phyloP scores from a whole-genome alignment of 2,797 vertebrate genomes.

The Hemitrygon akajei region DNA sequence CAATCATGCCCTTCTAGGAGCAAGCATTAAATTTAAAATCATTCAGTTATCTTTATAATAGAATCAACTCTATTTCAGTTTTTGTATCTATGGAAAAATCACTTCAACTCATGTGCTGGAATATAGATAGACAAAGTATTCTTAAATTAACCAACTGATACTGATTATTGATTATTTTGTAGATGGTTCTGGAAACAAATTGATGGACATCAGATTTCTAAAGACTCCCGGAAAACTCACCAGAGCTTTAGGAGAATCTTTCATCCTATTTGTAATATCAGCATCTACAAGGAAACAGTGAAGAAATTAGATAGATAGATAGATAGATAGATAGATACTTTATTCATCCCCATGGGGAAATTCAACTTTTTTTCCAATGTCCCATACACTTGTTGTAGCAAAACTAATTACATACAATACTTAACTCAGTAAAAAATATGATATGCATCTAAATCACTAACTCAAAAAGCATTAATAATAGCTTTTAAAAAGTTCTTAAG shows the following conservation, averaged over 20 bases:
- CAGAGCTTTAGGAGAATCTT: not conserved
- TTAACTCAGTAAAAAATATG: no score
- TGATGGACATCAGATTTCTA: not conserved
- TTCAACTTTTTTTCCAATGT: no score
- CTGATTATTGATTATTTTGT: not conserved
- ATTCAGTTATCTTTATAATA: not conserved
- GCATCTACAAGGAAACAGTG: not conserved
- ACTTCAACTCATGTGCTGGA: not conserved
- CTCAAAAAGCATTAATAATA: no score
- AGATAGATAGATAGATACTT: no score
- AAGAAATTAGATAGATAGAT: no score
- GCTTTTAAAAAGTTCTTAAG: no score
- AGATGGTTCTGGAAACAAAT: not conserved
- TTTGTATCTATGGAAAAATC: not conserved
- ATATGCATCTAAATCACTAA: no score
- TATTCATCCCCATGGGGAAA: no score
- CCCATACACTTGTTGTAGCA: no score
- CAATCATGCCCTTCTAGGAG: no score
- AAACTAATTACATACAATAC: no score
- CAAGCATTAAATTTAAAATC: no score
- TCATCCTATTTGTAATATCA: not conserved
- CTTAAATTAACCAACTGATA: not conserved
- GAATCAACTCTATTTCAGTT: not conserved
- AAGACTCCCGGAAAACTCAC: slow-evolving; percentile 3
- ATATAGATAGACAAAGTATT: not conserved